Evolutionary conservation across 1,140 invertebrate genomes (phyloP), one percentile per base, ranked within the genome.

Genomic region (Drosophila hydei): DNA sequence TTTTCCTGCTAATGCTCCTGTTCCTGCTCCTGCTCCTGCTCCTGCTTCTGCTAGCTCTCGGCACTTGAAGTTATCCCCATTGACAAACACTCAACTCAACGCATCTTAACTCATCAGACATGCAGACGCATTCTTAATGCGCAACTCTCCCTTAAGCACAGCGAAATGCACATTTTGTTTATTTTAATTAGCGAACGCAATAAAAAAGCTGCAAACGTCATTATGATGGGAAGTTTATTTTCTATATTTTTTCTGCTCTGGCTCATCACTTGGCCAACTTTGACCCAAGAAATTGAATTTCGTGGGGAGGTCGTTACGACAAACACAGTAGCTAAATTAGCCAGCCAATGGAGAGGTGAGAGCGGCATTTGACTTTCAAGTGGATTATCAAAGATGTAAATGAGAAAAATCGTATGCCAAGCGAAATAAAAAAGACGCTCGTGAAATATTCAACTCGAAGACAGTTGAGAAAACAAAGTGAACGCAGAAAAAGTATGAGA

Each of bases 61-160:
- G 21, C 38, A 63, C 70, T 73, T 63, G 42, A 74, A 87, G 40
- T 60, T 61, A 67, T 64, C 51, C 21, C 50, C 48, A 33, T 72
- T 72, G 70, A 72, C 74, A 77, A 77, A 74, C 71, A 77, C 62
- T 72, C 68, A 48, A 70, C 51, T 43, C 54, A 72, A 61, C 43
- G 72, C 80, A 71, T 79, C 81, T 69, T 55, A 80, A 59, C 81
- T 87, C 81, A 87, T 81, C 81, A 81, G 83, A 87, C 81, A 87
- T 87, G 81, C 81, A 87, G 62, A 74, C 48, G 77, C 40, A 48
- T 72, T 68, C 55, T 73, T 76, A 72, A 84, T 84, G 58, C 38
- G 23, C 25, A 8, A 25, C 67, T 52, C 38, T 36, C 25, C 19
- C 45, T 40, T 18, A 9, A 14, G 21, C 45, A 3, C 72, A 58